Base-by-base conservation (phyloP, 2,888 invertebrate species). In the Latrodectus elegans region DNA sequence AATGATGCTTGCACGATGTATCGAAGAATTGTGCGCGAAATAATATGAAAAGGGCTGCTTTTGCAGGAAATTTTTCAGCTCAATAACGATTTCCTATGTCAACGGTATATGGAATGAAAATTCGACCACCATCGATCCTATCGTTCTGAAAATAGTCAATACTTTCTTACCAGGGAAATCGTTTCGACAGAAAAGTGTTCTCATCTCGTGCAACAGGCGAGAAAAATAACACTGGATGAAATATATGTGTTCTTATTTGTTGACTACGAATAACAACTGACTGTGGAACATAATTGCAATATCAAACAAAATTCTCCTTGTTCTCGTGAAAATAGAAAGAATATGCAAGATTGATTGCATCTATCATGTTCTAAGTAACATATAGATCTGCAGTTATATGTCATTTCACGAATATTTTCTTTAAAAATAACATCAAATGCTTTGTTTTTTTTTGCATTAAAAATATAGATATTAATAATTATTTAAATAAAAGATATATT, bases 1-100 rank as follows among this genome's bases (percentile, higher is more conserved):
- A 84, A 84, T 84, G 84, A 84, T 78, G 84, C 84, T 84, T 84
- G 78, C 84, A 84, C 72, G 77, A 84, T 77, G 73, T 84, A 84
- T 84, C 77, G 84, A 77, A 84, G 38, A 84, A 84, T 84, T 65
- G 78, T 26, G 67, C 84, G 84, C 73, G 73, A 84, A 84, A 84
- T 78, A 84, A 83, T 67, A 68, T 38, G 49, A 60, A 26, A 22
- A 26, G n/a, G 49, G 55, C n/a, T 22, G 55, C n/a, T 26, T 22
- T 15, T 52, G 15, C 9, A 15, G 9, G 65, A 12, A 80, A 80
- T 71, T 72, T 80, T 80, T 72, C 72, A 71, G 72, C 75, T 26
- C 17, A n/a, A 22, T 82, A 82, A 82, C 82, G 82, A 82, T 82
- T 82, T 82, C 55, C 68, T 74, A 60, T 60, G 82, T 82, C 82